These are phyloP conservation scores for Piprites chloris DNA, from an alignment of 2,113 vertebrate genomes.

Conservation along the genomic window DNA sequence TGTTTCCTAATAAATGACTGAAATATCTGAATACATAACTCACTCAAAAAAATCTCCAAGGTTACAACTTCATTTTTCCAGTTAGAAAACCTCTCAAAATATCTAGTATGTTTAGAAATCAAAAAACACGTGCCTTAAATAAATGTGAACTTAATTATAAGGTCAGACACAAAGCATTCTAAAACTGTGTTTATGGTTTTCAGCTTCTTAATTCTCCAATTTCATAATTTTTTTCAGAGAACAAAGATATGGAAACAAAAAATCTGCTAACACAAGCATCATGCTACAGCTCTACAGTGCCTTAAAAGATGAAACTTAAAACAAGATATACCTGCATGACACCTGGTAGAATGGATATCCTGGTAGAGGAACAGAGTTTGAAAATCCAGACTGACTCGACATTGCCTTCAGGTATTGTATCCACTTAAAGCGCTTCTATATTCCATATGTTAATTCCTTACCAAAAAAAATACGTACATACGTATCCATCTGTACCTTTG, in stretches of 20 bases:
- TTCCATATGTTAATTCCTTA: constrained; percentile 28
- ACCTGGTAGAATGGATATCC: constrained; percentile 78
- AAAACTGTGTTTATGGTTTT: background rate
- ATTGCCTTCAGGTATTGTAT: constrained; percentile 66
- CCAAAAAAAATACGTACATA: accelerated
- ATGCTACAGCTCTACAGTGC: background rate
- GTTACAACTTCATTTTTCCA: constrained; percentile 6
- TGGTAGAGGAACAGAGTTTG: constrained; percentile 71
- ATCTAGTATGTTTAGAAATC: background rate
- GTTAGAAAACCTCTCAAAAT: background rate
- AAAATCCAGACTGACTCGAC: constrained; percentile 80
- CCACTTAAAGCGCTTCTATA: constrained; percentile 11
- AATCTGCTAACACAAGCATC: background rate
- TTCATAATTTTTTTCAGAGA: background rate
- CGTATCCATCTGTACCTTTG: background rate
- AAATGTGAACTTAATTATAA: background rate
- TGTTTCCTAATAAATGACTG: background rate
- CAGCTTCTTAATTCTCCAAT: background rate
- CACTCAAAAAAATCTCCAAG: background rate
- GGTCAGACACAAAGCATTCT: background rate
- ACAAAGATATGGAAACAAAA: background rate
- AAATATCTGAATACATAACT: background rate
- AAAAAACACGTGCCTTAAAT: background rate
- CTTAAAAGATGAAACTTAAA: constrained; percentile 44
- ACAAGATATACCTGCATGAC: constrained; percentile 82